Conservation (phyloP, 2,888 invertebrate genomes). For the Trissoscelio sp. region DNA sequence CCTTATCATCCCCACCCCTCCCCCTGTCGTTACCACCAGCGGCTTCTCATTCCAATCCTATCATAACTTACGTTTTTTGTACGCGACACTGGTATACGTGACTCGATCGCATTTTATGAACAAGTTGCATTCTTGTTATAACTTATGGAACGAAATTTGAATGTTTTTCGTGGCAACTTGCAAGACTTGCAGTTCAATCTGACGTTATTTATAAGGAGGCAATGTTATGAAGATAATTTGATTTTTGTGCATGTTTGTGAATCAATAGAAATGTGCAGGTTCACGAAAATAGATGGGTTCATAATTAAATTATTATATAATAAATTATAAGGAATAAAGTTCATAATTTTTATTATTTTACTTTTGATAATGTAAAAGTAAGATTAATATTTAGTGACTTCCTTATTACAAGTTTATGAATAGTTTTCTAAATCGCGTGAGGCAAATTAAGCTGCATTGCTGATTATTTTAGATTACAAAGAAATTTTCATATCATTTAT, state of each 20-base stretch:
- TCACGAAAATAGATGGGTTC: too few relatives aligned
- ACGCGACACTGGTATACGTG: constrained; percentile 60
- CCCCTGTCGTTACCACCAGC: constrained; percentile 18
- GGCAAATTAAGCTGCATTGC: too few relatives aligned
- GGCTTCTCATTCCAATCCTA: constrained; percentile 51
- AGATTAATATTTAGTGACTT: constrained; percentile 8
- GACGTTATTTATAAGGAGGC: neutral
- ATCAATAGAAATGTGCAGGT: too few relatives aligned
- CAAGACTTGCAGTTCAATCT: constrained; percentile 1
- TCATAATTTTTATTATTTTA: too few relatives aligned
- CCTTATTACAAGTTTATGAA: constrained; percentile 8
- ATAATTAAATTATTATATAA: too few relatives aligned
- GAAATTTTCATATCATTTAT: too few relatives aligned
- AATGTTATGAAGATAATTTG: neutral
- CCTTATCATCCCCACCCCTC: constrained; percentile 49
- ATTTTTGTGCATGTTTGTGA: too few relatives aligned
- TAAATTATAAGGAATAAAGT: too few relatives aligned
- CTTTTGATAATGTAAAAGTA: too few relatives aligned
- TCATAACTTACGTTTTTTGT: constrained; percentile 60
- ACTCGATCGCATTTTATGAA: constrained; percentile 68
- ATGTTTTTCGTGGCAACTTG: constrained; percentile 13
- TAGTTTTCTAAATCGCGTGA: constrained; percentile 24
- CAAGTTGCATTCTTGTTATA: constrained; percentile 43
- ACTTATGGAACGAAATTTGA: constrained; percentile 28
- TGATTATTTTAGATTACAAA: too few relatives aligned